A percentile compares a stretch with the other conserved stretches of the same genome.
phyloP scores from a whole-genome alignment of 2,888 invertebrate species.

The Drosophila flavopinicola region DNA sequence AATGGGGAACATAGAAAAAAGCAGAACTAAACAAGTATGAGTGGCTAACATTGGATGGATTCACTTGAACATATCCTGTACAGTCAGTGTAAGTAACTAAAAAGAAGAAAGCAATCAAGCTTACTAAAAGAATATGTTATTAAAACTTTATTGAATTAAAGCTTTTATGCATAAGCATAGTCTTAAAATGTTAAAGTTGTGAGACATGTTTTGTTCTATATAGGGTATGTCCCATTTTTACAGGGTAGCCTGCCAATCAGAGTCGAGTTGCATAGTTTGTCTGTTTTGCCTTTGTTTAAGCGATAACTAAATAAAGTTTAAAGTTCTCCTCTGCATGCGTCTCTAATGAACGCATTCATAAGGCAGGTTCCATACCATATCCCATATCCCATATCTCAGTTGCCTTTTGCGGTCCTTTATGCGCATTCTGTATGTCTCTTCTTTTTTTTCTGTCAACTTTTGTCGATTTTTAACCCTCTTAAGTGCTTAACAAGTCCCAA shows the following conservation, averaged over 20 bases:
- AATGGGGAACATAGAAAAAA: constrained; percentile 55
- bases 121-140: too few species aligned
- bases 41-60: not conserved
- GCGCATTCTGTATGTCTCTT: constrained; percentile 8
- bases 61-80: constrained; percentile 26
- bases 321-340: constrained; percentile 29
- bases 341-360: constrained; percentile 69
- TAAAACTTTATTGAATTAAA: too few species aligned
- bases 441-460: constrained; percentile 66
- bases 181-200: not conserved
- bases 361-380: constrained; percentile 41
- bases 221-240: not conserved
- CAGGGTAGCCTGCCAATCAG: constrained; percentile 17
- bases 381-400: constrained; percentile 9
- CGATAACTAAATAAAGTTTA: constrained; percentile 74
- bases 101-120: too few species aligned
- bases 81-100: not conserved
- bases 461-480: constrained; percentile 79
- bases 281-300: constrained; percentile 56
- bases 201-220: not conserved
- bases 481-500: constrained; percentile 81
- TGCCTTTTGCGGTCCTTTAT: constrained; percentile 56
- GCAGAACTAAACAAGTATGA: constrained; percentile 35
- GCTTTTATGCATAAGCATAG: too few species aligned
- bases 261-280: constrained; percentile 37